Evolutionary conservation across 2,113 vertebrate genomes (phyloP).

Genomic region (Megaptera novaeangliae): DNA sequence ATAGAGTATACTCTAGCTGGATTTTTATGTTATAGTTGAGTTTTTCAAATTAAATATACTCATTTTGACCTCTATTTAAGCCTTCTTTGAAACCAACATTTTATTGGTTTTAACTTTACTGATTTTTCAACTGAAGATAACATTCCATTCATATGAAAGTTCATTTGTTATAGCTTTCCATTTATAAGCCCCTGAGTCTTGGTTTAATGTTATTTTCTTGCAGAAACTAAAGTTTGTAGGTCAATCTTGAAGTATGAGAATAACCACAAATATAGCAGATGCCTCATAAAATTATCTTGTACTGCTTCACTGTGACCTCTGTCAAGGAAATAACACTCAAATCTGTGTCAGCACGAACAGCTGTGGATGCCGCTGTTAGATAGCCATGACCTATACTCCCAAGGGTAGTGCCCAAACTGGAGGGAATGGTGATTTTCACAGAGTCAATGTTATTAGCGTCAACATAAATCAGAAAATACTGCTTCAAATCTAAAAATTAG

Average conservation of each 20-base stretch:
- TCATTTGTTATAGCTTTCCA: constrained; percentile 68
- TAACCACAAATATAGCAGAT: constrained; percentile 81
- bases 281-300: constrained; percentile 85
- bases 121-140: constrained; percentile 67
- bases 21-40: constrained; percentile 28
- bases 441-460: constrained; percentile 82
- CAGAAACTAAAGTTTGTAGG: constrained; percentile 74
- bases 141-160: constrained; percentile 59
- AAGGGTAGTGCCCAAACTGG: constrained; percentile 74
- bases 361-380: constrained; percentile 77
- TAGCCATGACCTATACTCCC: constrained; percentile 79
- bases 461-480: constrained; percentile 79
- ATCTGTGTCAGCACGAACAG: constrained; percentile 76
- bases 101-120: constrained; percentile 71
- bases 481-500: constrained; percentile 74
- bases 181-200: constrained; percentile 57
- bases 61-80: constrained; percentile 67
- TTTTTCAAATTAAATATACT: constrained; percentile 59
- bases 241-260: constrained; percentile 75
- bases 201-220: constrained; percentile 72
- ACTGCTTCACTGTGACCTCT: constrained; percentile 81
- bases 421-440: constrained; percentile 74
- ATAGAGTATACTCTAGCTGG: not conserved
- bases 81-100: constrained; percentile 47
- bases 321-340: constrained; percentile 77